phyloP scores from a whole-genome alignment of 2,888 invertebrate species.

The Pachycephus smyrnensis region DNA sequence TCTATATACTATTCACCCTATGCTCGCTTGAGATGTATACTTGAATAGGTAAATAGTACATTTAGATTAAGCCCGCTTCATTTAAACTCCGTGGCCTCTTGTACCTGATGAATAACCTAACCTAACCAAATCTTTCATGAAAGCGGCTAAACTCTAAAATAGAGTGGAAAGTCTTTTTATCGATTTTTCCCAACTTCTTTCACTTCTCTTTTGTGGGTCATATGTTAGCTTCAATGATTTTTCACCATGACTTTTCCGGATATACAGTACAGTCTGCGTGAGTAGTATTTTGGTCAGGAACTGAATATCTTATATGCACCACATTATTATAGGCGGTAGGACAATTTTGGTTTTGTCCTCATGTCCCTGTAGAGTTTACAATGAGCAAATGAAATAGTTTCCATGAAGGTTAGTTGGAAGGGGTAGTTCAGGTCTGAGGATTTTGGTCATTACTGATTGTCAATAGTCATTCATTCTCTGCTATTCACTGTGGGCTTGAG shows the following conservation, averaged over 20 bases:
- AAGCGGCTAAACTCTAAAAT: neutral
- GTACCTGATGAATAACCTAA: neutral
- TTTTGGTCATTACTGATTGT: neutral
- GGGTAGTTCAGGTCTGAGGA: neutral
- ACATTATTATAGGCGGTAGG: neutral
- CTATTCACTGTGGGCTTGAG: neutral
- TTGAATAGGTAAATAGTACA: slow-evolving; percentile 12
- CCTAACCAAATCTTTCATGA: neutral
- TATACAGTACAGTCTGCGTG: no score
- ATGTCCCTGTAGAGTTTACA: neutral
- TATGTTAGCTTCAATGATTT: neutral
- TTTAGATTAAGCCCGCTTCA: slow-evolving; percentile 19
- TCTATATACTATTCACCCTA: slow-evolving; percentile 1
- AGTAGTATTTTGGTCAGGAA: no score
- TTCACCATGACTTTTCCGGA: neutral
- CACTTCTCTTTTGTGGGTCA: neutral
- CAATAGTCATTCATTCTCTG: neutral
- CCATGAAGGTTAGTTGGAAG: neutral
- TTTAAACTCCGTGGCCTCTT: neutral
- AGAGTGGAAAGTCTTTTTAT: neutral
- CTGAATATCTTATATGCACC: neutral
- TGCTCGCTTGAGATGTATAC: slow-evolving; percentile 14
- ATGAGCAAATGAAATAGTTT: neutral
- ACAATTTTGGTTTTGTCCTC: neutral
- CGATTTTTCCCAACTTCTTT: neutral